Evolutionary conservation across 2,888 invertebrate species (phyloP).

Genomic region (Meganola albula): DNA sequence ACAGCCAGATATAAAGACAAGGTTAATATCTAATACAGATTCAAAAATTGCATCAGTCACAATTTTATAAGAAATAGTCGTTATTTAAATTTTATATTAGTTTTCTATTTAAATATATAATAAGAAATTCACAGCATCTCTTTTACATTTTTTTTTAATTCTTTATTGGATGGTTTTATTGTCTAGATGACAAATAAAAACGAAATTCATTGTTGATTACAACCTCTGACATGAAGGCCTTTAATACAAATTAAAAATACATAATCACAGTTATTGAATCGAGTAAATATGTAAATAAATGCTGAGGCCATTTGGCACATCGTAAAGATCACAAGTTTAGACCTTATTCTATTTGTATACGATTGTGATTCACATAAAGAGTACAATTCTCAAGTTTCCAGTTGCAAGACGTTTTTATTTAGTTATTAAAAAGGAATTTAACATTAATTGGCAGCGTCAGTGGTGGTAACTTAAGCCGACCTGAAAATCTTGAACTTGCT

Average conservation of each 20-base stretch:
- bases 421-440: no score
- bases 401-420: no score
- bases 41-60: conserved; percentile 70
- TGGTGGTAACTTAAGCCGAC: no score
- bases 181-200: conserved; percentile 31
- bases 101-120: conserved; percentile 34
- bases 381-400: no score
- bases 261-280: conserved; percentile 19
- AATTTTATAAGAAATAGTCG: conserved; percentile 62
- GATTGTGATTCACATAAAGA: no score
- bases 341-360: conserved; percentile 23
- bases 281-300: conserved; percentile 21
- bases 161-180: conserved; percentile 37
- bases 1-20: conserved; percentile 56
- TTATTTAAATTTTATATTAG: conserved; percentile 31
- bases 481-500: no score
- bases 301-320: conserved; percentile 31
- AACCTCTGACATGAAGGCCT: conserved; percentile 12
- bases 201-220: conserved; percentile 12
- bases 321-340: conserved; percentile 23
- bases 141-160: conserved; percentile 16
- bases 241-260: conserved; percentile 22
- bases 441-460: no score
- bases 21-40: conserved; percentile 57
- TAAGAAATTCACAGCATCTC: conserved; percentile 49